These are phyloP conservation scores for Delia radicum DNA, from an alignment of 1,140 invertebrate genomes.

Conservation along the genomic window DNA sequence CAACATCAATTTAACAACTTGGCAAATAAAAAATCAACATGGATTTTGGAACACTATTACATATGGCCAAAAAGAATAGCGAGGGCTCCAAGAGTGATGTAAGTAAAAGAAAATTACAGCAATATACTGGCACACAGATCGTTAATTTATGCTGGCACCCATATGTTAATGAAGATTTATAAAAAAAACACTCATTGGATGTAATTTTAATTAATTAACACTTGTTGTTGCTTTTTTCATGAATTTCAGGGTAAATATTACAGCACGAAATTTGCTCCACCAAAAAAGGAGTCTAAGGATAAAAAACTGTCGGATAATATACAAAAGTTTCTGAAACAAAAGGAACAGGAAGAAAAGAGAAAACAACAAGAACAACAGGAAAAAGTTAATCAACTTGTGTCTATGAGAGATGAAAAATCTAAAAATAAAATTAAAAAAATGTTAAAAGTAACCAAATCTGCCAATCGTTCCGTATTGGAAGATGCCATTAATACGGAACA, in stretches of 20 bases:
- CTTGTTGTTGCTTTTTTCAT: conserved; percentile 19
- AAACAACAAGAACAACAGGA: conserved; percentile 66
- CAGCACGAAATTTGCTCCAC: conserved; percentile 74
- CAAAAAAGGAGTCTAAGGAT: conserved; percentile 74
- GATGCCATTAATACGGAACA: conserved; percentile 78
- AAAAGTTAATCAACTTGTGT: conserved; percentile 67
- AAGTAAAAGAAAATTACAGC: conserved; percentile 33
- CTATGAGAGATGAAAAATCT: conserved; percentile 73
- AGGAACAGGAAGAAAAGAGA: conserved; percentile 74
- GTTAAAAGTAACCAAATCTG: conserved; percentile 77
- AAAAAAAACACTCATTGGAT: background rate
- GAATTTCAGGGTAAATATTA: conserved; percentile 63
- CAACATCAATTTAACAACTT: background rate
- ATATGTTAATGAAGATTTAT: conserved; percentile 16
- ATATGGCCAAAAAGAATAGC: conserved; percentile 63
- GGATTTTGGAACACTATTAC: conserved; percentile 66
- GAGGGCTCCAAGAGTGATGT: conserved; percentile 57
- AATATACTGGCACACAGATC: background rate
- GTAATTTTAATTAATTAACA: background rate
- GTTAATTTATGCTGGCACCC: conserved; percentile 20
- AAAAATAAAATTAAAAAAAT: conserved; percentile 67
- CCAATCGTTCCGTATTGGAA: conserved; percentile 80
- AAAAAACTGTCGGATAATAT: conserved; percentile 73
- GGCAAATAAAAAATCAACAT: conserved; percentile 47
- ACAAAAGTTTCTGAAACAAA: conserved; percentile 77